Percentiles rank a stretch among this genome's conserved stretches.
phyloP scores from a whole-genome alignment of 2,113 vertebrate genomes.

The Corvus cornix region DNA sequence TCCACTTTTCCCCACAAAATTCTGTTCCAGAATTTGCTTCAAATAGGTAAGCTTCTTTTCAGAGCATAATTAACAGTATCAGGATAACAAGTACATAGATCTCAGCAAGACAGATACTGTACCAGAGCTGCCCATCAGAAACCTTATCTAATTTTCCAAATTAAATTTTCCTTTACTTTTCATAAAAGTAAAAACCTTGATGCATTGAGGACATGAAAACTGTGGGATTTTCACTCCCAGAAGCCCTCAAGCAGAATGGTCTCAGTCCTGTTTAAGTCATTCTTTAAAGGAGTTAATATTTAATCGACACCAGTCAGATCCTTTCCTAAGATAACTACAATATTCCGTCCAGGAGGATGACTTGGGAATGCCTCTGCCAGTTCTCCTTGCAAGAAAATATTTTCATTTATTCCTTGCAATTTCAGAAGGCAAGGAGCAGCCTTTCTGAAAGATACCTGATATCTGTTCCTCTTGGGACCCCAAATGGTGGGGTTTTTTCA shows the following conservation, averaged over 20 bases:
- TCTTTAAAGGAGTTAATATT: neutral
- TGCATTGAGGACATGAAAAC: neutral
- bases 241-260: neutral
- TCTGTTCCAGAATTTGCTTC: neutral
- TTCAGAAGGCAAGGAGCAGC: neutral
- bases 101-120: neutral
- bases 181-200: neutral
- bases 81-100: neutral
- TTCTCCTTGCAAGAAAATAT: neutral
- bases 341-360: neutral
- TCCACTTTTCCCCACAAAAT: neutral
- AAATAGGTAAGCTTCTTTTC: neutral
- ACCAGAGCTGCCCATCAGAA: neutral
- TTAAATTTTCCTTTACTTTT: neutral
- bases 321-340: neutral
- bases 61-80: neutral
- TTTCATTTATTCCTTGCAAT: neutral
- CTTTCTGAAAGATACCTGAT: neutral
- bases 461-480: neutral
- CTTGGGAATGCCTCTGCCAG: neutral
- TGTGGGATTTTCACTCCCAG: neutral
- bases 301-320: neutral
- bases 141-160: neutral
- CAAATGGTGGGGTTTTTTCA: fast-evolving
- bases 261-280: neutral